Percentiles rank a stretch among this genome's conserved stretches.
phyloP scores from a whole-genome alignment of 2,797 vertebrate genomes.

The Pristis pectinata region DNA sequence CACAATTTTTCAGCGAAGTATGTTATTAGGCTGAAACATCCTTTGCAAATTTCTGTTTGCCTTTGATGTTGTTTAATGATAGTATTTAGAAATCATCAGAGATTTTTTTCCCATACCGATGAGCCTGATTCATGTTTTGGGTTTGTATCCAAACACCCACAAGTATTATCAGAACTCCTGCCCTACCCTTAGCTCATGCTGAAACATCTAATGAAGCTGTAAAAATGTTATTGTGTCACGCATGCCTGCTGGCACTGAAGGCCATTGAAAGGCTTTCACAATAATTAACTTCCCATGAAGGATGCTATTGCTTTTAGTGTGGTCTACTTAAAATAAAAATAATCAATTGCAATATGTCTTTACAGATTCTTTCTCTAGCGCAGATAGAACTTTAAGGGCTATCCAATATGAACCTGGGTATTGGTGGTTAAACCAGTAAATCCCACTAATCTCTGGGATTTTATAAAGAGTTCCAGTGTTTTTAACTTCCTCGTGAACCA shows the following conservation, averaged over 20 bases:
- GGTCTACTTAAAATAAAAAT: background rate
- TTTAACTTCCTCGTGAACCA: background rate
- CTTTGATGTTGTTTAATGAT: constrained; percentile 14
- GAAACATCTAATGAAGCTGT: background rate
- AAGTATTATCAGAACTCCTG: background rate
- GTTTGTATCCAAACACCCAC: constrained; percentile 25
- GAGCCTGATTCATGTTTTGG: constrained; percentile 19
- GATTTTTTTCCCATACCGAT: background rate
- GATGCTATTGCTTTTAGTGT: background rate
- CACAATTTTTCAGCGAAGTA: background rate
- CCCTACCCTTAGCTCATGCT: constrained; percentile 14
- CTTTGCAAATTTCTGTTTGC: background rate
- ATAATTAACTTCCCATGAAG: background rate
- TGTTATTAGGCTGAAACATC: background rate
- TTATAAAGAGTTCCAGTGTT: background rate
- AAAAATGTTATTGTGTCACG: constrained; percentile 4
- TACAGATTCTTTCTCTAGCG: background rate
- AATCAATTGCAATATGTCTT: constrained; percentile 8
- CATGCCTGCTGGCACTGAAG: background rate
- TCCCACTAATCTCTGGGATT: background rate
- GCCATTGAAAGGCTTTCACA: constrained; percentile 6
- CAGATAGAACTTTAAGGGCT: background rate
- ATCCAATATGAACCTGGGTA: background rate
- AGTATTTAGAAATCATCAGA: constrained; percentile 1
- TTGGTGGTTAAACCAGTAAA: background rate